Percentiles rank a stretch among this genome's conserved stretches.
Evolutionary conservation across 2,888 invertebrate species (phyloP).

Genomic region (Eupeodes luniger): DNA sequence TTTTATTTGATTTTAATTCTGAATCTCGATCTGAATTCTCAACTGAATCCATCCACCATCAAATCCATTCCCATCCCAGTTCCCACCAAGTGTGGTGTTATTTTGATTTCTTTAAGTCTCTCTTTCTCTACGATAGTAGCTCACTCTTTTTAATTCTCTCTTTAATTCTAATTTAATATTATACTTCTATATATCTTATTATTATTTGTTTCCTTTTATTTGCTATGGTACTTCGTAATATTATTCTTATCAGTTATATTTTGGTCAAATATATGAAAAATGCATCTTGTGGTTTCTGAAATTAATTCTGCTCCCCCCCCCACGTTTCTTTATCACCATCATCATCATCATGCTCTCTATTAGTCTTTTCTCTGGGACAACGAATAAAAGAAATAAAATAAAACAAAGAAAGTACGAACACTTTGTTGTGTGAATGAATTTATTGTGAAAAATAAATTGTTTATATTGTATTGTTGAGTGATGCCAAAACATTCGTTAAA

Average conservation of each 20-base stretch:
- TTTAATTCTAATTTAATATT: not conserved
- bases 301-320: slow-evolving; percentile 17
- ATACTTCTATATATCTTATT: not conserved
- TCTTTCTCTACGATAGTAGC: not conserved
- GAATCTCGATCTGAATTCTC: slow-evolving; percentile 14
- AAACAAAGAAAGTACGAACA: not conserved
- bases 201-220: not conserved
- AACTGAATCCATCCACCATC: slow-evolving; percentile 1
- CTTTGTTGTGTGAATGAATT: not conserved
- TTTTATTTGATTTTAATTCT: slow-evolving; percentile 48
- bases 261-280: slow-evolving; percentile 64
- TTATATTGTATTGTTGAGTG: slow-evolving; percentile 13
- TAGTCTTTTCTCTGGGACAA: not conserved
- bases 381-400: slow-evolving; percentile 21
- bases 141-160: not conserved
- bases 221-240: slow-evolving; percentile 24
- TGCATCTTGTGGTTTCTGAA: slow-evolving; percentile 56
- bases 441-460: slow-evolving; percentile 15
- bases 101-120: slow-evolving; percentile 51
- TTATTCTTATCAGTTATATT: slow-evolving; percentile 71
- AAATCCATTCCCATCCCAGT: too few species aligned
- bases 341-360: not conserved
- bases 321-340: not conserved
- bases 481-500: not conserved
- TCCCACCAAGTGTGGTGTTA: slow-evolving; percentile 35